Percentiles rank a stretch among this genome's conserved stretches.
Conservation (phyloP, 2,888 invertebrate genomes). For the Sycophila texana region DNA sequence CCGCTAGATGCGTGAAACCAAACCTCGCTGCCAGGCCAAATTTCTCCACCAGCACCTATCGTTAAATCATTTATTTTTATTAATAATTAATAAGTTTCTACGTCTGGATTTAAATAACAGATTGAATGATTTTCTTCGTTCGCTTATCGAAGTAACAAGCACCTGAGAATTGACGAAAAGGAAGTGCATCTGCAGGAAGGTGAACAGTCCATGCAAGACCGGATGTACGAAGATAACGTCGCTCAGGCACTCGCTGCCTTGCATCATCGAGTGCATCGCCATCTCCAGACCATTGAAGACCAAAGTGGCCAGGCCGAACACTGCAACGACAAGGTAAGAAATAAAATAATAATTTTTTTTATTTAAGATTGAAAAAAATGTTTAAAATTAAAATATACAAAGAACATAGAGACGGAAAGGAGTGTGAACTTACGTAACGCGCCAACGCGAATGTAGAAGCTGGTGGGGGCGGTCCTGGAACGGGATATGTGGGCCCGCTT, state of each 20-base stretch:
- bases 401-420: not conserved
- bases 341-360: not conserved
- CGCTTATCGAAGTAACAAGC: not conserved
- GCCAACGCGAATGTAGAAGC: conserved; percentile 78
- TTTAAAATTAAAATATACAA: not conserved
- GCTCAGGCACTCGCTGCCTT: conserved; percentile 75
- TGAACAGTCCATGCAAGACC: conserved; percentile 78
- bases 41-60: conserved; percentile 77
- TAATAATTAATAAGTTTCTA: not conserved
- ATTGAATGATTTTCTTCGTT: not conserved
- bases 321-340: conserved; percentile 64
- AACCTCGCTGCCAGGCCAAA: conserved; percentile 77
- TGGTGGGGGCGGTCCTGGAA: conserved; percentile 76
- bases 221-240: conserved; percentile 78
- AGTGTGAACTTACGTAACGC: conserved; percentile 75
- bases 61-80: not conserved
- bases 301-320: conserved; percentile 78
- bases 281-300: conserved; percentile 79
- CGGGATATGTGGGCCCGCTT: conserved; percentile 78
- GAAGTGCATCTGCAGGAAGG: conserved; percentile 79
- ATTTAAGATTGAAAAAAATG: not conserved
- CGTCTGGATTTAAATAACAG: not conserved
- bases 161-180: conserved; percentile 79
- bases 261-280: conserved; percentile 79
- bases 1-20: conserved; percentile 78